Percentiles rank a stretch among this genome's conserved stretches.
phyloP scores from a whole-genome alignment of 2,797 vertebrate genomes.

The Siniperca scherzeri region DNA sequence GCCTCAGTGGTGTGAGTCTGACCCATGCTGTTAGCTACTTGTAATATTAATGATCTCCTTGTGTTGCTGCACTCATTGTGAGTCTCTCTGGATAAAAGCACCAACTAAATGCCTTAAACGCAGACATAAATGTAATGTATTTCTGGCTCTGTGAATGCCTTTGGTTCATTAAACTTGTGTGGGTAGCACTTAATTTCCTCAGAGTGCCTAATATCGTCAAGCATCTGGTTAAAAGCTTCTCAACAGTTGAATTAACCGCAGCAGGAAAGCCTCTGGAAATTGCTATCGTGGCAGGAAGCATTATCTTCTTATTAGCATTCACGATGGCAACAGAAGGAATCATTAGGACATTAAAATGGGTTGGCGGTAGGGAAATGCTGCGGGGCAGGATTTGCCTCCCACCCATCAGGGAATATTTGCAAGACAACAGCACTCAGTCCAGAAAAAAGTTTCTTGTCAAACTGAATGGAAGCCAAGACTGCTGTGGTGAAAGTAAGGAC shows the following conservation, averaged over 20 bases:
- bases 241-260: conserved; percentile 80
- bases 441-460: conserved; percentile 17
- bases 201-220: conserved; percentile 48
- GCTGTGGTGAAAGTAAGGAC: not conserved
- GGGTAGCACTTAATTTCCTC: conserved; percentile 50
- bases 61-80: conserved; percentile 29
- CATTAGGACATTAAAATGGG: conserved; percentile 50
- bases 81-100: conserved; percentile 38
- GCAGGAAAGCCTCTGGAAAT: conserved; percentile 79
- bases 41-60: conserved; percentile 36
- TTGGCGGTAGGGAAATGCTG: conserved; percentile 39
- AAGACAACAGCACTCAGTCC: conserved; percentile 16
- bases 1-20: not conserved
- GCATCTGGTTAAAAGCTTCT: conserved; percentile 81
- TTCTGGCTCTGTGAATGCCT: conserved; percentile 51
- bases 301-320: conserved; percentile 64
- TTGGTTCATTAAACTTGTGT: conserved; percentile 66
- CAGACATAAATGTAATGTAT: conserved; percentile 45
- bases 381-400: conserved; percentile 54
- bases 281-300: conserved; percentile 65
- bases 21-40: conserved; percentile 29
- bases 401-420: conserved; percentile 31
- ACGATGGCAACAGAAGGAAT: conserved; percentile 54
- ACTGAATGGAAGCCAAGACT: conserved; percentile 4
- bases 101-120: conserved; percentile 24